A percentile compares a stretch with the other conserved stretches of the same genome.
Conservation (phyloP, 1,140 invertebrate species). For the Anadara kagoshimensis region DNA sequence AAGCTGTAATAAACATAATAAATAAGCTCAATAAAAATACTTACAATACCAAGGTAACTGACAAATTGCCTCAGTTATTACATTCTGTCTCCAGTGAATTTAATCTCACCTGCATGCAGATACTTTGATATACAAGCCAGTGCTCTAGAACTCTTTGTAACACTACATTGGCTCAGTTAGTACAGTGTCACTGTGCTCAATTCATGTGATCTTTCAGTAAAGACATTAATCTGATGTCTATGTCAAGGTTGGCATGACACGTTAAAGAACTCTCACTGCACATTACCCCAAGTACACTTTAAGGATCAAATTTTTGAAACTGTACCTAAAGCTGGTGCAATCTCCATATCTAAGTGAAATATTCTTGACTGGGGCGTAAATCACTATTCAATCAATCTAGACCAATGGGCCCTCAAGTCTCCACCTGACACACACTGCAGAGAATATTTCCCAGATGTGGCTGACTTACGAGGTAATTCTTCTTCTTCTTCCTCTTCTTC, state of each 20-base stretch:
- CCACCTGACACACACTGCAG: background rate
- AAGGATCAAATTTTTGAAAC: too few relatives aligned
- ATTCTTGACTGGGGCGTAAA: too few relatives aligned
- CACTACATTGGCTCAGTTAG: background rate
- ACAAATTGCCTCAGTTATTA: background rate
- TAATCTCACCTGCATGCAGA: background rate
- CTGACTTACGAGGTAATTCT: background rate
- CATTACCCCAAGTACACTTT: too few relatives aligned
- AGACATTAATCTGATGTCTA: too few relatives aligned
- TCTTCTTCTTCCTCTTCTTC: constrained; percentile 44
- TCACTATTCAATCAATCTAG: too few relatives aligned
- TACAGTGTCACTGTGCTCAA: background rate
- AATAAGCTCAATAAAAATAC: background rate
- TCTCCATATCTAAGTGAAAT: too few relatives aligned
- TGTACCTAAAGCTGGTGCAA: too few relatives aligned
- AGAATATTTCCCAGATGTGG: background rate
- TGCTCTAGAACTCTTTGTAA: background rate
- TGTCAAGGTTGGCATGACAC: too few relatives aligned
- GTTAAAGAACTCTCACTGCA: too few relatives aligned
- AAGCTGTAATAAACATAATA: constrained; percentile 48
- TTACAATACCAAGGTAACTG: background rate
- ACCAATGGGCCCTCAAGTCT: background rate
- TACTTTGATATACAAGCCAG: background rate
- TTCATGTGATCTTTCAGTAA: too few relatives aligned
- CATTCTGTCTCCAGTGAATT: background rate